phyloP scores from a whole-genome alignment of 2,113 vertebrate species.

The Phodopus roborovskii region DNA sequence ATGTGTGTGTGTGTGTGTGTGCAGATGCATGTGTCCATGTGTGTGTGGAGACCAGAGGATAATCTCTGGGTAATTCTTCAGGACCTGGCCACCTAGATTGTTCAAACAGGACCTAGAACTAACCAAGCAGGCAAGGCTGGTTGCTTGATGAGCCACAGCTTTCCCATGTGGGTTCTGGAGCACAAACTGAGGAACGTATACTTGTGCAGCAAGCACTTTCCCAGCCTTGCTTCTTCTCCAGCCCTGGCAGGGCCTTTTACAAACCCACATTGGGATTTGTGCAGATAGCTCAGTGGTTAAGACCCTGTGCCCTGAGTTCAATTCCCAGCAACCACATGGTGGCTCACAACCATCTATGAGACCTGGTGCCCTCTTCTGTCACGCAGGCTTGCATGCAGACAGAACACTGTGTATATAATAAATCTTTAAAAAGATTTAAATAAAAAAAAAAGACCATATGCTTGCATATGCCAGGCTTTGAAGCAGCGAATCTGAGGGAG shows the following conservation, averaged over 20 bases:
- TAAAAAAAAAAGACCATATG: no score
- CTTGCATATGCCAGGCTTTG: neutral
- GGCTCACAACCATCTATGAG: no score
- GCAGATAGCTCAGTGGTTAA: neutral
- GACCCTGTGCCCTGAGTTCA: no score
- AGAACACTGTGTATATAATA: no score
- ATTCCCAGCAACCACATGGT: no score
- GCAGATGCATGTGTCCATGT: no score
- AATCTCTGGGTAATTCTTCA: neutral
- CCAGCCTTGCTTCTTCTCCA: neutral
- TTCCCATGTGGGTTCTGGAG: neutral
- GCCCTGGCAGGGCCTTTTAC: neutral
- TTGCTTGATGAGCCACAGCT: no score
- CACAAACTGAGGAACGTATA: neutral
- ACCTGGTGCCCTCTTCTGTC: no score
- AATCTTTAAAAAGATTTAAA: no score
- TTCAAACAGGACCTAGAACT: neutral
- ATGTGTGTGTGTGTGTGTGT: neutral
- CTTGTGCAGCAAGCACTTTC: neutral
- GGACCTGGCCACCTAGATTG: neutral
- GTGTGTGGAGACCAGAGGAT: neutral
- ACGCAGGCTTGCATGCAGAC: no score
- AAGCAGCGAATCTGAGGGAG: neutral
- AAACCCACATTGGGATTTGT: neutral
- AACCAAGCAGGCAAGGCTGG: neutral